Evolutionary conservation across 2,797 vertebrate genomes (phyloP).

Genomic region (Typhlichthys subterraneus): DNA sequence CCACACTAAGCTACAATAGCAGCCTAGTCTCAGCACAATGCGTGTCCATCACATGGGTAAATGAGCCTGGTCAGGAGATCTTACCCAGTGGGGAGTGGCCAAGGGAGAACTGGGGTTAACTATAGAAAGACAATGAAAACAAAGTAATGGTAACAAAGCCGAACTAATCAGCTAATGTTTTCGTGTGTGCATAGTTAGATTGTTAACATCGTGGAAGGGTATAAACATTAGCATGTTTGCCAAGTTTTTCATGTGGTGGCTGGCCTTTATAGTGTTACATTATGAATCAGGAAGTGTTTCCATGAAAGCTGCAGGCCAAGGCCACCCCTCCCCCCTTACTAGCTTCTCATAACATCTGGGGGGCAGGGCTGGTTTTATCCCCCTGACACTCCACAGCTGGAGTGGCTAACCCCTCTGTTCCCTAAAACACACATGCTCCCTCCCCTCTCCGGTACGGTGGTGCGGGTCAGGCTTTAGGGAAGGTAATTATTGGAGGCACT

Average conservation of each 20-base stretch:
- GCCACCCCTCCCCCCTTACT: conserved; percentile 37
- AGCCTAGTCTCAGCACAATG: conserved; percentile 30
- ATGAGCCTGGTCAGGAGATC: conserved; percentile 44
- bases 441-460: conserved; percentile 34
- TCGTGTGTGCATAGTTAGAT: too few relatives aligned
- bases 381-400: conserved; percentile 37
- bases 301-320: conserved; percentile 47
- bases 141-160: too few relatives aligned
- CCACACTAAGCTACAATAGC: conserved; percentile 18
- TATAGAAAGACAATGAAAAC: too few relatives aligned
- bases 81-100: conserved; percentile 48
- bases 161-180: too few relatives aligned
- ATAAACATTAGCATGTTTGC: too few relatives aligned
- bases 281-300: conserved; percentile 67
- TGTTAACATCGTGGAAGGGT: too few relatives aligned
- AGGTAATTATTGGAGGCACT: conserved; percentile 50
- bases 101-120: conserved; percentile 4
- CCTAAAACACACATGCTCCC: not conserved
- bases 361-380: conserved; percentile 43
- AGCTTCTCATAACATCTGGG: conserved; percentile 69
- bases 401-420: conserved; percentile 6
- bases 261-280: conserved; percentile 37
- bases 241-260: not conserved
- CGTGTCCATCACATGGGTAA: conserved; percentile 41
- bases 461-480: conserved; percentile 51